These are phyloP conservation scores for Silurus lanzhouensis DNA, from an alignment of 2,797 vertebrate species.

Conservation along the genomic window DNA sequence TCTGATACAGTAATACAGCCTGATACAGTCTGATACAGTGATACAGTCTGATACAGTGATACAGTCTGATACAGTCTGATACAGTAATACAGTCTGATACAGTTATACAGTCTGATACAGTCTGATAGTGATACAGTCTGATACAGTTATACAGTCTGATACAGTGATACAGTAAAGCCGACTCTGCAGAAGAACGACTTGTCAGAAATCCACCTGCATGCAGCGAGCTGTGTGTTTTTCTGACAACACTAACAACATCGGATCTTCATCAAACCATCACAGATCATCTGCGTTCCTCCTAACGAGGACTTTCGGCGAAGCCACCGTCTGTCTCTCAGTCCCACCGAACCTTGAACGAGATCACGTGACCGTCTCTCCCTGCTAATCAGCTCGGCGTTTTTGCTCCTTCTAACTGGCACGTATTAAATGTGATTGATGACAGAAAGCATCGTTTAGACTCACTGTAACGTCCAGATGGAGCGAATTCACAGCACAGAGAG, in stretches of 20 bases:
- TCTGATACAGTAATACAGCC: too few species aligned
- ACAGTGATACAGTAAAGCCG: neutral
- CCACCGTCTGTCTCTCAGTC: conserved; percentile 1
- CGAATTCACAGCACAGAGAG: too few species aligned
- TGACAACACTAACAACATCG: neutral
- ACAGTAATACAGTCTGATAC: too few species aligned
- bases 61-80: neutral
- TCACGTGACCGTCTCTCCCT: neutral
- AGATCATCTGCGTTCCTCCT: neutral
- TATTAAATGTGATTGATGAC: neutral
- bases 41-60: neutral
- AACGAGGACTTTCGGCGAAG: neutral
- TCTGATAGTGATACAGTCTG: neutral
- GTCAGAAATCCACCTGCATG: neutral
- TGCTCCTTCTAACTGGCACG: neutral
- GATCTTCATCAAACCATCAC: neutral
- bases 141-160: neutral
- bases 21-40: neutral
- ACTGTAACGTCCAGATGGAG: too few species aligned
- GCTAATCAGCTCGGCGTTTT: neutral
- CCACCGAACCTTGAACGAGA: neutral
- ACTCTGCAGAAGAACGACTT: neutral
- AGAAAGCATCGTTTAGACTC: neutral
- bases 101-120: too few species aligned
- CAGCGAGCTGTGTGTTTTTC: neutral